Evolutionary conservation across 2,797 vertebrate genomes (phyloP), one percentile per base, ranked within the genome.

Genomic region (Psittacula echo): DNA sequence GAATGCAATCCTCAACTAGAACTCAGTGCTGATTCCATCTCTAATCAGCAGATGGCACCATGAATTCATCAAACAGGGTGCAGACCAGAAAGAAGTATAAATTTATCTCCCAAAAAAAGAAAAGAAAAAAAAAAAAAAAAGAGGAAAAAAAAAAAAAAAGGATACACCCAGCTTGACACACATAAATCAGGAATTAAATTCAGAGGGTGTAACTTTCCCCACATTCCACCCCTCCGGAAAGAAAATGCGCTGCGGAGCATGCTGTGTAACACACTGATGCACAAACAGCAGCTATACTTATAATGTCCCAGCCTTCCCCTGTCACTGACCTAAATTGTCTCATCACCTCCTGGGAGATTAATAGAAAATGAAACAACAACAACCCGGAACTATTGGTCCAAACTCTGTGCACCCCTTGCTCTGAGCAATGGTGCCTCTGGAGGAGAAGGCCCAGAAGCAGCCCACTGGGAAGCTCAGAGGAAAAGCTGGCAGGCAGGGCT

Each of bases 41-140:
- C 11, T 32, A 9, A 30, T 27, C 98, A 93, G 96, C 96, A 98
- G 98, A 97, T 98, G 98, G 98, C 97, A 93, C 96, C 96, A 83
- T 83, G 85, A 95, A 97, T 82, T 96, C 97, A 42, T 91, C 79
- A 85, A 97, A 98, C 53, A 62, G 41, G 39, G 41, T 17, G 9
- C 17, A 85, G 50, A 72, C 42, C 20, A 34, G 12, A 5, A 29
- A 34, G 14, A 19, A 37, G 45, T 18, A 47, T 39, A 62, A 87
- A 94, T 93, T 91, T 76, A 90, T 89, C 53, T 20, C 60, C 21
- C 1, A 2, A 11, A 78, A 81, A 39, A 20, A 3, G 2, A 42
- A 37, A 29, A 51, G 18, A 47, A 21, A 73, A 34, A 34, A 34
- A 34, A 34, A 34, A 56, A 75, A 66, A 20, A 41, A 29, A 67